Evolutionary conservation across 2,888 invertebrate species (phyloP).

Genomic region (Ennomos erosarius): DNA sequence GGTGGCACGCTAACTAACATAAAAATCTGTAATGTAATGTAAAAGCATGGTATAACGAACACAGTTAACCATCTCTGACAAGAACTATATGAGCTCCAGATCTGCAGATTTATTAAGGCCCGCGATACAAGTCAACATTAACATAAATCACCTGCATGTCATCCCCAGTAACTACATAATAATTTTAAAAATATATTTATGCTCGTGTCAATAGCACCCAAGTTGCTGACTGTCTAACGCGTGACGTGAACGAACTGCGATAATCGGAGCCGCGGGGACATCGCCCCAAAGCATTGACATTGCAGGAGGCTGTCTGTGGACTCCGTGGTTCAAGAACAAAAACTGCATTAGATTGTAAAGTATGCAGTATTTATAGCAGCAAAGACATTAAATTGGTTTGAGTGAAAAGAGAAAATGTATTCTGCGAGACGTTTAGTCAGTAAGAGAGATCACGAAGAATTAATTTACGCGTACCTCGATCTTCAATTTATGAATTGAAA

Average conservation of each 20-base stretch:
- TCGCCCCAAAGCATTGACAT: conserved; percentile 36
- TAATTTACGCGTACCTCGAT: too few relatives aligned
- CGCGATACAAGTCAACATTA: too few relatives aligned
- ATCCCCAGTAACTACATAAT: conserved; percentile 1
- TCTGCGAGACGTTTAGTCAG: too few relatives aligned
- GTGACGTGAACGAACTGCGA: conserved; percentile 44
- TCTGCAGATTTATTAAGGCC: too few relatives aligned
- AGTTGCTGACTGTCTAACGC: conserved; percentile 41
- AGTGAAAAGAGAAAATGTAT: not conserved
- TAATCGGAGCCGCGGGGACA: conserved; percentile 37
- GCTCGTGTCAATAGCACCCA: conserved; percentile 36
- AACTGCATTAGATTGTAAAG: conserved; percentile 16
- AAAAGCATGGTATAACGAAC: too few relatives aligned
- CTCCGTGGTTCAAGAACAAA: conserved; percentile 25
- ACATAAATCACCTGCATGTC: not conserved
- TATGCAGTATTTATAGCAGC: not conserved
- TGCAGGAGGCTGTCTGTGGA: conserved; percentile 30
- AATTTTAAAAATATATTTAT: conserved; percentile 12
- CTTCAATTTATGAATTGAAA: too few relatives aligned
- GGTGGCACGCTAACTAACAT: not conserved
- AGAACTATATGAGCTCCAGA: too few relatives aligned
- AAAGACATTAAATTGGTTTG: conserved; percentile 8
- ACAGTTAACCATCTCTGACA: too few relatives aligned
- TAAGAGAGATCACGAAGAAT: too few relatives aligned
- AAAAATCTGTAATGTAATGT: too few relatives aligned